Evolutionary conservation across 2,888 invertebrate genomes (phyloP), one percentile per base, ranked within the genome.

Genomic region (Agrochola macilenta): DNA sequence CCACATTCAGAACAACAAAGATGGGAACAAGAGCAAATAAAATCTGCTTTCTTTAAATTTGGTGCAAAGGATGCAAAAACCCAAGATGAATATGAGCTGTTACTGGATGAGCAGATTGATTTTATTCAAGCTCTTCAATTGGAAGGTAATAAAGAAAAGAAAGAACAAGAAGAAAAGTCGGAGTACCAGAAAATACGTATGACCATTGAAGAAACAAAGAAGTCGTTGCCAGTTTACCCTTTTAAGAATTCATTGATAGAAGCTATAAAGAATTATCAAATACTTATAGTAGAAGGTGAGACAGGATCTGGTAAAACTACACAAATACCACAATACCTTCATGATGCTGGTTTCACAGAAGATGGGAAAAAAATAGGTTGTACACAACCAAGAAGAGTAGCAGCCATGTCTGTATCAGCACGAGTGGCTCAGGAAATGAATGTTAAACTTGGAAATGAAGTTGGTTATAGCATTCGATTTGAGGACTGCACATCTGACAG

Each of bases 301-400:
- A 99, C 99, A 11, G 99, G 99, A 0, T 99, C 99, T 20, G 99
- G 99, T 7, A 99, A 99, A 97, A 99, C 99, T 0, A 99, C 99
- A 14, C 99, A 99, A 97, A 99, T 99, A 88, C 99, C 99, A 0
- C 99, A 99, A 94, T 99, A 99, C 95, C 97, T 99, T 17, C 98
- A 99, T 93, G 99, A 99, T 92, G 98, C 99, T 68, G 99, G 99
- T 5, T 99, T 98, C 90, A 98, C 98, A 2, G 96, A 97, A 71
- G 98, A 98, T 91, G 98, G 97, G 58, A 99, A 98, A 96, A 98
- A 98, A 94, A 99, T 99, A 90, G 99, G 99, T 1, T 99, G 99
- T 92, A 99, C 99, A 0, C 99, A 99, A 94, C 99, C 99, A 0
- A 97, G 99, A 85, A 97, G 99, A 94, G 99, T 99, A 3, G 99